A percentile compares a stretch with the other conserved stretches of the same genome.
phyloP scores from a whole-genome alignment of 92 coral and sea anemone species.

The Palythoa heliodiscus region DNA sequence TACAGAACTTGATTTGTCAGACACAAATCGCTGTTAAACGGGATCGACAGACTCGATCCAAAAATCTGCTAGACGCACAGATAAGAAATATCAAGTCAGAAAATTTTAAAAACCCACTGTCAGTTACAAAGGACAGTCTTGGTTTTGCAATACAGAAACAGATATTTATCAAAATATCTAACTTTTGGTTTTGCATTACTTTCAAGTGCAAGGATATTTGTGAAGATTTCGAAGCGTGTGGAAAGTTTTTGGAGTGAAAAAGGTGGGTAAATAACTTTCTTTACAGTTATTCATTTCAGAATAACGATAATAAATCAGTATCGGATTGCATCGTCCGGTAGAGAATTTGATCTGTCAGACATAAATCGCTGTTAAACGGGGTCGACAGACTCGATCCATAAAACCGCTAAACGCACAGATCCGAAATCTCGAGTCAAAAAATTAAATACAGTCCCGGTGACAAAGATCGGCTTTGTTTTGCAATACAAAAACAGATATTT shows the following conservation, averaged over 20 bases:
- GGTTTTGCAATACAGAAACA: background rate
- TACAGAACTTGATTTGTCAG: background rate
- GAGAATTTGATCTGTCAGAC: background rate
- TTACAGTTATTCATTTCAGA: too few species aligned
- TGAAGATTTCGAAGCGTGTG: too few species aligned
- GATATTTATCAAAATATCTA: conserved; percentile 1
- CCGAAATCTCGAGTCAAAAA: background rate
- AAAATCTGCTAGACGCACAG: too few species aligned
- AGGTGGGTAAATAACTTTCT: too few species aligned
- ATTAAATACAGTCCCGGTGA: background rate
- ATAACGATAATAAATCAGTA: background rate
- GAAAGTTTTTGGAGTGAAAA: too few species aligned
- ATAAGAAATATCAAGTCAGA: background rate
- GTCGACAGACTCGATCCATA: background rate
- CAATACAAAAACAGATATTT: background rate
- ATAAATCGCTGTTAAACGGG: background rate
- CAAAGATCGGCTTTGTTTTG: background rate
- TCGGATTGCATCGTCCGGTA: background rate
- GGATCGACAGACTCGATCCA: background rate
- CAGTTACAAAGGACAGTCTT: background rate
- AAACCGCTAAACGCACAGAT: too few species aligned
- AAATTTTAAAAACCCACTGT: background rate
- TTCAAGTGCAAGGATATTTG: background rate
- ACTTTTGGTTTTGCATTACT: background rate
- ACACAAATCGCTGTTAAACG: background rate